These are phyloP conservation scores for Lasioglossum villosulum DNA, from an alignment of 2,888 invertebrate genomes.

Conservation along the genomic window DNA sequence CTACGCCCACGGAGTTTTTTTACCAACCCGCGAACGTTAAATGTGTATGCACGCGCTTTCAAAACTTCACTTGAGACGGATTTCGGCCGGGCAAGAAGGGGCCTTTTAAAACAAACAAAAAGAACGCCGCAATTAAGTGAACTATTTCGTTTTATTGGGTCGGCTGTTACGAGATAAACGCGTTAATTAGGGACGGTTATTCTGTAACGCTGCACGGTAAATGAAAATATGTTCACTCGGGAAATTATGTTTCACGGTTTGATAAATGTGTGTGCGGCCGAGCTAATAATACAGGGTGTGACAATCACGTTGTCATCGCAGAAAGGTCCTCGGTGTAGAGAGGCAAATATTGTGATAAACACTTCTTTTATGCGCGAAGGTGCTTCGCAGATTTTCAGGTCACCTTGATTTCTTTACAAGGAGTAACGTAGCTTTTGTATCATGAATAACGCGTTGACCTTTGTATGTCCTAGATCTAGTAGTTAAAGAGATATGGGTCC, in stretches of 20 bases:
- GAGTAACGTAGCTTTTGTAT: too few species aligned
- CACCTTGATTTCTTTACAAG: too few species aligned
- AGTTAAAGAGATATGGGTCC: too few species aligned
- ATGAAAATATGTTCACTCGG: background rate
- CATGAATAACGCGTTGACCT: too few species aligned
- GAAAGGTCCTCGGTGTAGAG: too few species aligned
- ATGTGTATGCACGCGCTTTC: background rate
- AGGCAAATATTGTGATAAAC: too few species aligned
- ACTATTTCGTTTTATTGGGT: background rate
- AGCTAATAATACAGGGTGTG: background rate
- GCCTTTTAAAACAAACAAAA: background rate
- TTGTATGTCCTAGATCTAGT: too few species aligned
- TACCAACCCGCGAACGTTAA: background rate
- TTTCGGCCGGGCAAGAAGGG: background rate
- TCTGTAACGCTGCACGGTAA: background rate
- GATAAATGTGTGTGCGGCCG: background rate
- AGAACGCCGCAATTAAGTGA: background rate
- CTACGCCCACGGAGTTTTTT: slow-evolving; percentile 4
- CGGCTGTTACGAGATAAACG: background rate
- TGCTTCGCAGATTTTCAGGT: too few species aligned
- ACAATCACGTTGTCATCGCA: too few species aligned
- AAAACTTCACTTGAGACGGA: slow-evolving; percentile 19
- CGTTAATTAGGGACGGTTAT: slow-evolving; percentile 24
- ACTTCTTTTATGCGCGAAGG: too few species aligned
- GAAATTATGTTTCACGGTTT: background rate